phyloP scores from a whole-genome alignment of 2,888 invertebrate genomes.

The Drosophila glabriapex region DNA sequence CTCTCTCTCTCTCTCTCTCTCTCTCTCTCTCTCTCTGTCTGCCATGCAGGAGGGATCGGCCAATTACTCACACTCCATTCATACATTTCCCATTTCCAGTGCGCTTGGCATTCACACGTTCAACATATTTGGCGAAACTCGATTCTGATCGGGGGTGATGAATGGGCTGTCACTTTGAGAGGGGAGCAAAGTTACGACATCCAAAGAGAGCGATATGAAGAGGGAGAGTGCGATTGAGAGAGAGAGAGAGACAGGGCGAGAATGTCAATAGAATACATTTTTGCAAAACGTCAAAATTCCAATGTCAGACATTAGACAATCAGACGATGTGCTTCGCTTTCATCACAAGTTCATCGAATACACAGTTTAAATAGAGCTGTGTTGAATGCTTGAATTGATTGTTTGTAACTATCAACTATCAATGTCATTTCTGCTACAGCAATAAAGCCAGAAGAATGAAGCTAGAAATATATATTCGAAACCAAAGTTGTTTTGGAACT shows the following conservation, averaged over 20 bases:
- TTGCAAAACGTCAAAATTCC: too few species aligned
- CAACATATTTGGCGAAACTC: constrained; percentile 51
- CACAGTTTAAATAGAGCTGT: neutral
- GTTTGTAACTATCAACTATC: neutral
- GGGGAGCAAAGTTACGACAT: constrained; percentile 11
- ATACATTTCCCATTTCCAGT: constrained; percentile 8
- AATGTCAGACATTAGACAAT: neutral
- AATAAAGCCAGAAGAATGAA: neutral
- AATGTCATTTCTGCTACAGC: neutral
- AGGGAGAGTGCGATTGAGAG: neutral
- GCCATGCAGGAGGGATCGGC: constrained; percentile 35
- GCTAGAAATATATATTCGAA: neutral
- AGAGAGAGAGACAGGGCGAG: neutral
- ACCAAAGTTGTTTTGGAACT: neutral
- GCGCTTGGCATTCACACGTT: constrained; percentile 58
- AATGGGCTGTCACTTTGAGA: constrained; percentile 67
- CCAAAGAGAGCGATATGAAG: constrained; percentile 1
- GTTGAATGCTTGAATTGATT: neutral
- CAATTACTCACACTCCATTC: constrained; percentile 62
- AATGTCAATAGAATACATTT: neutral
- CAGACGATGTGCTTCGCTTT: neutral
- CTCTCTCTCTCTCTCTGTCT: neutral
- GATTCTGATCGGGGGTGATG: constrained; percentile 61
- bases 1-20: neutral
- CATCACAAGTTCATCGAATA: neutral